Evolutionary conservation across 2,888 invertebrate genomes (phyloP).

Genomic region (Drosophila phalerata): DNA sequence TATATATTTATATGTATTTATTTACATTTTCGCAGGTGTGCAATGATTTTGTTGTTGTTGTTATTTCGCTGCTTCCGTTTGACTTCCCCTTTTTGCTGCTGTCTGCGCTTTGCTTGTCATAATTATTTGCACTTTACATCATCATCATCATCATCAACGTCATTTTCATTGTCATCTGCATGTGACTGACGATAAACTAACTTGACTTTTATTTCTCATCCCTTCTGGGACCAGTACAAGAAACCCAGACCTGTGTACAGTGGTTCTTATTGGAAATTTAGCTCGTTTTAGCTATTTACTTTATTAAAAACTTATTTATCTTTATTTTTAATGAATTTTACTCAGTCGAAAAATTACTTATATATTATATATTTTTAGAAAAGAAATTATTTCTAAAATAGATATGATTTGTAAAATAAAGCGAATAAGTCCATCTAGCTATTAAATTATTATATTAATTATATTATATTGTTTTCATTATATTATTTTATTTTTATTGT

Average conservation of each 20-base stretch:
- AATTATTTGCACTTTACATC: conserved; percentile 80
- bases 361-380: too few species aligned
- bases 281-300: neutral
- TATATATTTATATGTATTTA: conserved; percentile 18
- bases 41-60: conserved; percentile 56
- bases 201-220: conserved; percentile 49
- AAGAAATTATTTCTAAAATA: too few species aligned
- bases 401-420: too few species aligned
- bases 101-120: conserved; percentile 61
- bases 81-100: conserved; percentile 10
- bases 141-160: conserved; percentile 35
- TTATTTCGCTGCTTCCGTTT: conserved; percentile 68
- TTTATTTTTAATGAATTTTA: too few species aligned
- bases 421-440: too few species aligned
- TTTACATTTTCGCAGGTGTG: conserved; percentile 64
- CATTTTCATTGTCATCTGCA: conserved; percentile 34
- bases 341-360: too few species aligned
- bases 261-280: neutral
- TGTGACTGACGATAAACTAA: conserved; percentile 47
- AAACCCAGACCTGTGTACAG: conserved; percentile 1
- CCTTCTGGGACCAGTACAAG: conserved; percentile 33
- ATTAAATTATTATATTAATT: too few species aligned
- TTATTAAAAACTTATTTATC: too few species aligned
- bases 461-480: too few species aligned
- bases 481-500: too few species aligned